Evolutionary conservation across 2,797 vertebrate genomes (phyloP), one percentile per base, ranked within the genome.

Genomic region (Sebastes trivittatus): DNA sequence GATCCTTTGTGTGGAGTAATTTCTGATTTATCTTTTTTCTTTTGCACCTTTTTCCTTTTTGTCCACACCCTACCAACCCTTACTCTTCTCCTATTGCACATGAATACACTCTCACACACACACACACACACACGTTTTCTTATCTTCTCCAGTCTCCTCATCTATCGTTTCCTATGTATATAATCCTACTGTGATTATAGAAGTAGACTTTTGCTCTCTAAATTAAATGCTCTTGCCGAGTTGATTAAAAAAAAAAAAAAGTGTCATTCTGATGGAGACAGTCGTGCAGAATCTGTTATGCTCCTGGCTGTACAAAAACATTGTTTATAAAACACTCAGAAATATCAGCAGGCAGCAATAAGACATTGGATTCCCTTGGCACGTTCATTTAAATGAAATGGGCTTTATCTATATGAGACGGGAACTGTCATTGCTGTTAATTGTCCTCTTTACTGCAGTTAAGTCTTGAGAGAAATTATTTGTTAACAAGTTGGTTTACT

Each of bases 21-120:
- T 92, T 94, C 87, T 87, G 85, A 88, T 92, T 90, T 83, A 80
- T 89, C 86, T 90, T 87, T 85, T 68, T 68, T 88, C 68, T 87
- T 81, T 83, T 75, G 75, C 36, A 75, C 34, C 32, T 49, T 72
- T 67, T 84, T 36, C 34, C 58, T 70, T 70, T 69, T 46, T 36
- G 27, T 64, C 46, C 46, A 63, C 32, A 78, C 52, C 69, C 36
- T 52, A n/a, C 73, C 64, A 73, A 46, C 70, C 52, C 59, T 42
- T 30, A 56, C 30, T 68, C 55, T 72, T 46, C 69, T 72, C 27
- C 69, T 58, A 72, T 80, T 76, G 30, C 82, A 66, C 60, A 68
- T 52, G 27, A 77, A 74, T 59, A 23, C 54, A 58, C 55, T 11
- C 36, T 3, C 13, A 18, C 34, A 18, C 61, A 23, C 61, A 23